Percentiles rank a stretch among this genome's conserved stretches.
Conservation (phyloP, 2,113 vertebrate genomes). For the Etheostoma cragini region DNA sequence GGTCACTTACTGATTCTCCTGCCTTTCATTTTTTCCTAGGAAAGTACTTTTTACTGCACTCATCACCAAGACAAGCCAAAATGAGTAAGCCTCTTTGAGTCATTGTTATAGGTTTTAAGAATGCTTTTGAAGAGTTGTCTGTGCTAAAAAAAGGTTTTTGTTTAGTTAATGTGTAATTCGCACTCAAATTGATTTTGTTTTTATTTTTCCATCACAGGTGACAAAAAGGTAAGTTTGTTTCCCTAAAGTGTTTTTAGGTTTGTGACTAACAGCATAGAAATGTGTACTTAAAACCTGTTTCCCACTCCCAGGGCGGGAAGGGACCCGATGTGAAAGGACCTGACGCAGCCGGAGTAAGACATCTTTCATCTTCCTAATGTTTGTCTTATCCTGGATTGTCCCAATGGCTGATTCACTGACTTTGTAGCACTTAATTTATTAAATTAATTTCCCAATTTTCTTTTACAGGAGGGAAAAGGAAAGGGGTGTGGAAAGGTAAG, state of each 20-base stretch:
- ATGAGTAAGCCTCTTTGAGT: conserved; percentile 57
- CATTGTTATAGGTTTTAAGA: neutral
- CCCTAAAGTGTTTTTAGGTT: neutral
- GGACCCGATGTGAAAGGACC: accelerated
- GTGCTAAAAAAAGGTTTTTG: neutral
- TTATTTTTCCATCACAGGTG: neutral
- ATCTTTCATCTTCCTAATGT: neutral
- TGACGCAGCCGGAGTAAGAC: conserved; percentile 19
- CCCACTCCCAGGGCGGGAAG: neutral
- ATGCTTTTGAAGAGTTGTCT: neutral
- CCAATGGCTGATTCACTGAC: neutral
- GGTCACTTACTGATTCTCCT: neutral
- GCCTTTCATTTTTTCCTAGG: neutral
- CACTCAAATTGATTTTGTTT: neutral
- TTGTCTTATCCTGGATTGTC: neutral
- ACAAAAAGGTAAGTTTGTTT: conserved; percentile 10
- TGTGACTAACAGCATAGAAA: conserved; percentile 5
- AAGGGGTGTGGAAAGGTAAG: neutral
- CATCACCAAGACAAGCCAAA: conserved; percentile 29
- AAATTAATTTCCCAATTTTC: neutral
- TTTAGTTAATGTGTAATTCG: neutral
- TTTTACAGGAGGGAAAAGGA: conserved; percentile 10
- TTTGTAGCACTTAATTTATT: neutral
- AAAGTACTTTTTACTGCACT: neutral
- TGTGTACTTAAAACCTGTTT: conserved; percentile 2